Conservation (phyloP, 2,888 invertebrate species). For the Callinectes sapidus region DNA sequence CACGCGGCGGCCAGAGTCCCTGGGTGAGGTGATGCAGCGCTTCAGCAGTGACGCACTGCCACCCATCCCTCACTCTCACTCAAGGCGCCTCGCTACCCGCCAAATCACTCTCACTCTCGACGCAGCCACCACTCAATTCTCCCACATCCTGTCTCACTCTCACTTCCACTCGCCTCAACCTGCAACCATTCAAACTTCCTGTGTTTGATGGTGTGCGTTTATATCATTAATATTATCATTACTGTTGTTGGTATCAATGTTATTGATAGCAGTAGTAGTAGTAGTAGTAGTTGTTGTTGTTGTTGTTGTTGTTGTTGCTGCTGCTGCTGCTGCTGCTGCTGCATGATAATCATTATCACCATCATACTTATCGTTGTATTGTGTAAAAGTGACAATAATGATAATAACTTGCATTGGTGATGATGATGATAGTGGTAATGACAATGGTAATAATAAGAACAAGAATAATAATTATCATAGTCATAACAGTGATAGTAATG, state of each 20-base stretch:
- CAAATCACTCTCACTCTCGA: background rate
- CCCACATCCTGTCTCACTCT: background rate
- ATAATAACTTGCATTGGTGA: no score
- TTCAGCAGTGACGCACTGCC: background rate
- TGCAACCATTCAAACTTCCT: background rate
- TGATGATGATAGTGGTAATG: no score
- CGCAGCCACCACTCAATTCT: background rate
- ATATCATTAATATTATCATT: background rate
- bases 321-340: no score
- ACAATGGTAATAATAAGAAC: no score
- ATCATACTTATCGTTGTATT: no score
- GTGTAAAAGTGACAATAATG: no score
- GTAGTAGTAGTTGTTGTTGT: background rate
- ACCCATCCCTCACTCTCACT: slow-evolving; percentile 11
- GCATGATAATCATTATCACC: no score
- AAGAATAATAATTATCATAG: no score
- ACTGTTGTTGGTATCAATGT: background rate
- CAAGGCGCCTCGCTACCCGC: no score
- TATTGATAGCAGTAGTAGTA: no score
- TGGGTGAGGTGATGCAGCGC: background rate
- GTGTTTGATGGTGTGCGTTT: background rate
- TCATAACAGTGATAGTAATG: no score
- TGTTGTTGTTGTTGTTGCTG: no score
- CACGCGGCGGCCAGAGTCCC: background rate
- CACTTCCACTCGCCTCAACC: background rate